Conservation (phyloP, 2,113 vertebrate species). For the Cavia porcellus region DNA sequence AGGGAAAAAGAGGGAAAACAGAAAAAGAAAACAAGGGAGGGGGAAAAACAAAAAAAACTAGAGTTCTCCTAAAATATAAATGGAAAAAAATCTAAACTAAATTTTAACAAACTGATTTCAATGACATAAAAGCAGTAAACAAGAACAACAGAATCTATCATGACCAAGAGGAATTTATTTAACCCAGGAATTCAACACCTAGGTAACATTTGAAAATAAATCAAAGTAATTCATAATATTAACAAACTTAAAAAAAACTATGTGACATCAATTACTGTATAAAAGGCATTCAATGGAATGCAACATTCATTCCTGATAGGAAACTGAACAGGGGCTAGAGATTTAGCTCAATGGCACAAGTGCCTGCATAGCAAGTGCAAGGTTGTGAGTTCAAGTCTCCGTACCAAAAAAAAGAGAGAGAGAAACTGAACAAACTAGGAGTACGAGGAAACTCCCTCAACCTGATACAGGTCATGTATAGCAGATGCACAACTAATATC, state of each 20-base stretch:
- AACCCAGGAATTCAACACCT: not conserved
- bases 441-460: not conserved
- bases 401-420: no score
- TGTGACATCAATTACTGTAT: not conserved
- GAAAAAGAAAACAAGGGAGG: not conserved
- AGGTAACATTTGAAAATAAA: conserved; percentile 31
- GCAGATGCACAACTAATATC: not conserved
- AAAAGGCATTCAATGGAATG: not conserved
- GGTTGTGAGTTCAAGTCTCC: no score
- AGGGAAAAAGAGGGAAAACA: not conserved
- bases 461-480: not conserved
- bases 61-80: not conserved
- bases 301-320: not conserved
- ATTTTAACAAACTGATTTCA: not conserved
- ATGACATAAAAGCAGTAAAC: not conserved
- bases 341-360: no score
- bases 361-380: no score
- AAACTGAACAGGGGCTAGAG: not conserved
- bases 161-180: not conserved
- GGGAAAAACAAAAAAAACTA: not conserved
- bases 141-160: not conserved
- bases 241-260: not conserved
- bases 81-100: conserved; percentile 40
- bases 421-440: conserved; percentile 13
- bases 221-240: not conserved